Evolutionary conservation across 2,113 vertebrate species (phyloP).

Genomic region (Fregata magnificens): DNA sequence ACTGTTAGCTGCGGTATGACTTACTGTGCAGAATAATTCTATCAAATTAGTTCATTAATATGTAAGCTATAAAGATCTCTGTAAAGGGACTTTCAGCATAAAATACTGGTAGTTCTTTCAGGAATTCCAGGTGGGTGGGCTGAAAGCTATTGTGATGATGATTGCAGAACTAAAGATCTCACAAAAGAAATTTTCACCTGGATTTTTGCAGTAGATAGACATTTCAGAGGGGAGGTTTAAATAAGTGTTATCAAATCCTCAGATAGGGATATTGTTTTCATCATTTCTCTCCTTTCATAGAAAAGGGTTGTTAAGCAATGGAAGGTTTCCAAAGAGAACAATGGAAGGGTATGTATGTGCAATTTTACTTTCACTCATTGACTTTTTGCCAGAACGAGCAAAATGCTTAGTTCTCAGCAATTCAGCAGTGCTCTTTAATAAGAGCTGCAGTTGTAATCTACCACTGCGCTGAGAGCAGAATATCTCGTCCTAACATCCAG

Average conservation of each 20-base stretch:
- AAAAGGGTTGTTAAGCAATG: conserved; percentile 5
- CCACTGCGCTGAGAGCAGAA: neutral
- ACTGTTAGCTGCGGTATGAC: neutral
- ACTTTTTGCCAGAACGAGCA: conserved; percentile 38
- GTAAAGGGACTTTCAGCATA: neutral
- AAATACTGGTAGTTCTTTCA: conserved; percentile 18
- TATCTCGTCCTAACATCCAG: neutral
- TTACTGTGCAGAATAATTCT: conserved; percentile 32
- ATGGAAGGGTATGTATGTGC: neutral
- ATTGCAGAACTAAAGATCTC: neutral
- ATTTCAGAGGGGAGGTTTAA: neutral
- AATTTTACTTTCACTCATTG: conserved; percentile 46
- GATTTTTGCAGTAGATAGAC: neutral
- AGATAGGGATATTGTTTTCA: conserved; percentile 28
- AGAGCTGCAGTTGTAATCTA: neutral
- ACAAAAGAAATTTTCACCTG: conserved; percentile 7
- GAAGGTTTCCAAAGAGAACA: conserved; percentile 56
- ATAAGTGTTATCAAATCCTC: neutral
- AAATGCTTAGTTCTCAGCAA: conserved; percentile 21
- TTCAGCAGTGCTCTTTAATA: neutral
- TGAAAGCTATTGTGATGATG: conserved; percentile 16
- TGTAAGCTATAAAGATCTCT: conserved; percentile 13
- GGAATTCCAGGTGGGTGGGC: neutral
- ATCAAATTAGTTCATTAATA: conserved; percentile 38
- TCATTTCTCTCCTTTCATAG: neutral